phyloP scores from a whole-genome alignment of 2,113 vertebrate species.

The Protobothrops flavoviridis region DNA sequence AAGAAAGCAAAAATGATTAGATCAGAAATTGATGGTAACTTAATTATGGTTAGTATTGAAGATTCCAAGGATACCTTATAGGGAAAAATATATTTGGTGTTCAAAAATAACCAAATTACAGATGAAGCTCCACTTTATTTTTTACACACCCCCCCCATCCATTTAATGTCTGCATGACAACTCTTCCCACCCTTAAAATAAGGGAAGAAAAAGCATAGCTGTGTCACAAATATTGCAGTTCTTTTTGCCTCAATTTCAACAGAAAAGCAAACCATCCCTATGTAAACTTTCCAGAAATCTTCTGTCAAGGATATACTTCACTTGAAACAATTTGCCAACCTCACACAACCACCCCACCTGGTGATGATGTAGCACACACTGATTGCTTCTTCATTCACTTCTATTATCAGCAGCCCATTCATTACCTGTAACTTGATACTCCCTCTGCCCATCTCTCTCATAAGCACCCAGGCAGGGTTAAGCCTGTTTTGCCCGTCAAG shows the following conservation, averaged over 20 bases:
- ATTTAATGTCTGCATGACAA: not conserved
- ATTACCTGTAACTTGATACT: not conserved
- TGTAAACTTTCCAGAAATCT: not conserved
- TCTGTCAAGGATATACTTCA: not conserved
- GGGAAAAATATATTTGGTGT: not conserved
- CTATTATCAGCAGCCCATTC: not conserved
- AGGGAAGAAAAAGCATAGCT: not conserved
- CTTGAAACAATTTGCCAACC: not conserved
- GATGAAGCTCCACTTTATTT: not conserved
- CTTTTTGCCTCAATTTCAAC: not conserved
- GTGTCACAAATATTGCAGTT: not conserved
- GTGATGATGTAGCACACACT: not conserved
- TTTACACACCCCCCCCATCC: not conserved
- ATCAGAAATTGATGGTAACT: not conserved
- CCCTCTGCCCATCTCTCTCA: not conserved
- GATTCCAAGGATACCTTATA: not conserved
- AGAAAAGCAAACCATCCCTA: not conserved
- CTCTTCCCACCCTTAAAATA: no score
- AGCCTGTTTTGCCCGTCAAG: not conserved
- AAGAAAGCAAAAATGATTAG: not conserved
- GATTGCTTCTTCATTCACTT: not conserved
- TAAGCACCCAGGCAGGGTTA: not conserved
- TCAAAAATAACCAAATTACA: not conserved
- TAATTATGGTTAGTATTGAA: not conserved
- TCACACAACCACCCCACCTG: not conserved